Evolutionary conservation across 2,113 vertebrate genomes (phyloP), one percentile per base, ranked within the genome.

Genomic region (Maccullochella peelii): DNA sequence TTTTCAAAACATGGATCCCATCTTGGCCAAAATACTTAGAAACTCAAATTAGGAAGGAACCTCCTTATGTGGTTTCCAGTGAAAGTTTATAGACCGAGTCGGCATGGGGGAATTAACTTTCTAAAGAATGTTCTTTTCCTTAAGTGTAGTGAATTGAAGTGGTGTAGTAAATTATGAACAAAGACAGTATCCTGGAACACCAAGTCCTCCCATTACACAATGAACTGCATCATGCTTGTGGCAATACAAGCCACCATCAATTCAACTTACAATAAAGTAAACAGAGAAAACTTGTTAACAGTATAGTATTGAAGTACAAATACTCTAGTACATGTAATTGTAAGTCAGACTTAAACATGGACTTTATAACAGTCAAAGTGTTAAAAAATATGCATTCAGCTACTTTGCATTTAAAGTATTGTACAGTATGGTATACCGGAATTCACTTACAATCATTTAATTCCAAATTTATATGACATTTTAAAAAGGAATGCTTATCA

Each of bases 111-210:
- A 77, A 76, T 73, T 61, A 87, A 81, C 59, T 54, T 50, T 79
- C 38, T 83, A 25, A 73, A 78, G 77, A 89, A 81, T 87, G 79
- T 71, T 86, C 71, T 83, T 86, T 74, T 65, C 44, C 73, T 68
- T n/a, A 77, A 79, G 68, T 80, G 44, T 23, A 62, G 52, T 30
- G 54, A 62, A 57, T 73, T 62, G 27, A 78, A 65, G 62, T 58
- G 63, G 27, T 62, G 47, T 74, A 76, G 74, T 82, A 73, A 76
- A 57, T 82, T 40, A 63, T 69, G 12, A 18, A 21, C 65, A 72
- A 36, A 10, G 61, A 77, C 54, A 61, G 47, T 38, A 52, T 23
- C 23, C 74, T 75, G 63, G 78, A 81, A 59, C 55, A 38, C 4
- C 0, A 67, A 49, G 59, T 36, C 14, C 5, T 50, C 42, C 5